These are phyloP conservation scores for Hypsopygia costalis DNA, from an alignment of 2,888 invertebrate genomes.

Conservation along the genomic window DNA sequence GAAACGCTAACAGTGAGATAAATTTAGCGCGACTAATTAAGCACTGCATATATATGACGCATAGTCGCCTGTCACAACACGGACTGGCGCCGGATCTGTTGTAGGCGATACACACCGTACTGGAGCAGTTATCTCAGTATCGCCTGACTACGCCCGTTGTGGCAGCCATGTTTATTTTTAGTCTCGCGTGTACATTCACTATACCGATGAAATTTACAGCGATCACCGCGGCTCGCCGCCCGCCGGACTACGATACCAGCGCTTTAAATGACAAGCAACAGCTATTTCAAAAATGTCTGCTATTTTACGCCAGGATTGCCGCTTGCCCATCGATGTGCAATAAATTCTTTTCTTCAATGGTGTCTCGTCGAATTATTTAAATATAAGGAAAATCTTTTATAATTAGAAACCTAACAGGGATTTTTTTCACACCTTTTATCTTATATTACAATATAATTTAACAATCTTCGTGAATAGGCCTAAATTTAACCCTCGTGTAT, in stretches of 20 bases:
- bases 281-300: slow-evolving; percentile 71
- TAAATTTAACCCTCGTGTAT: slow-evolving; percentile 5
- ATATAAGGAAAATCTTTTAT: no score
- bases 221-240: slow-evolving; percentile 47
- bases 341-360: slow-evolving; percentile 57
- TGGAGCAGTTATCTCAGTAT: slow-evolving; percentile 65
- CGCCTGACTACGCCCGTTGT: slow-evolving; percentile 65
- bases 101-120: slow-evolving; percentile 38
- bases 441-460: no score
- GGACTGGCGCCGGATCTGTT: slow-evolving; percentile 43
- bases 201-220: slow-evolving; percentile 72
- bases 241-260: slow-evolving; percentile 56
- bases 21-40: slow-evolving; percentile 56
- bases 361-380: slow-evolving; percentile 43
- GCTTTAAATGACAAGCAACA: slow-evolving; percentile 65
- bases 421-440: no score
- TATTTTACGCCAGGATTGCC: slow-evolving; percentile 64
- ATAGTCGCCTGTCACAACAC: slow-evolving; percentile 51
- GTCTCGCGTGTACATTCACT: slow-evolving; percentile 66
- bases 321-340: slow-evolving; percentile 52
- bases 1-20: slow-evolving; percentile 31
- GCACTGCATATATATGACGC: slow-evolving; percentile 37
- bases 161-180: slow-evolving; percentile 71
- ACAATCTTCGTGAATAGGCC: no score
- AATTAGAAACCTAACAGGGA: no score